phyloP scores from a whole-genome alignment of 1,140 invertebrate genomes.

The Psix sp. region DNA sequence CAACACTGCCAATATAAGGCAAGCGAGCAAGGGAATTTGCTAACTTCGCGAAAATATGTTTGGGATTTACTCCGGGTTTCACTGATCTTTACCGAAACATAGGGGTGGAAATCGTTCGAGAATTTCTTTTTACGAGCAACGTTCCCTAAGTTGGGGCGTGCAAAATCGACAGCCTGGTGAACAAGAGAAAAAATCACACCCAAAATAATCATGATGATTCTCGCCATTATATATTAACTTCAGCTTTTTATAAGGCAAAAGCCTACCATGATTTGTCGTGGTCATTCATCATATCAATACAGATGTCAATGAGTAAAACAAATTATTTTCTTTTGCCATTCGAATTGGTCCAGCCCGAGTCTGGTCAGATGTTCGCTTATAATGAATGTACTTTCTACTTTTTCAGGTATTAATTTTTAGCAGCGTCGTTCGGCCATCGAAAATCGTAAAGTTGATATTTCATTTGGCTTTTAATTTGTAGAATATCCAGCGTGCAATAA shows the following conservation, averaged over 20 bases:
- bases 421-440: too few species aligned
- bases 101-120: conserved; percentile 61
- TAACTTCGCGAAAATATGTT: conserved; percentile 76
- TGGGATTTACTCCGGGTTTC: conserved; percentile 65
- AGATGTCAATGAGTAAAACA: conserved; percentile 29
- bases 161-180: not conserved
- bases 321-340: too few species aligned
- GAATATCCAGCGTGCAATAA: conserved; percentile 8
- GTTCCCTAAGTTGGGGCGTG: conserved; percentile 45
- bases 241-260: conserved; percentile 10
- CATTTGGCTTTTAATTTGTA: conserved; percentile 26
- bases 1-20: conserved; percentile 53
- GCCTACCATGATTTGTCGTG: conserved; percentile 16
- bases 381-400: too few species aligned
- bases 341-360: too few species aligned
- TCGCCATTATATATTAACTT: conserved; percentile 39
- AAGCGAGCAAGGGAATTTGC: conserved; percentile 68
- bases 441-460: conserved; percentile 7
- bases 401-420: too few species aligned
- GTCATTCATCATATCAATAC: conserved; percentile 33
- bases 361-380: too few species aligned
- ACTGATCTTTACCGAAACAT: conserved; percentile 59
- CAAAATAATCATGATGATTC: conserved; percentile 43
- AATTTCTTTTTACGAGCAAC: conserved; percentile 68
- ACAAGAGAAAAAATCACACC: conserved; percentile 34